phyloP scores from a whole-genome alignment of 2,797 vertebrate genomes.

The Oceanodroma leucorhoa region DNA sequence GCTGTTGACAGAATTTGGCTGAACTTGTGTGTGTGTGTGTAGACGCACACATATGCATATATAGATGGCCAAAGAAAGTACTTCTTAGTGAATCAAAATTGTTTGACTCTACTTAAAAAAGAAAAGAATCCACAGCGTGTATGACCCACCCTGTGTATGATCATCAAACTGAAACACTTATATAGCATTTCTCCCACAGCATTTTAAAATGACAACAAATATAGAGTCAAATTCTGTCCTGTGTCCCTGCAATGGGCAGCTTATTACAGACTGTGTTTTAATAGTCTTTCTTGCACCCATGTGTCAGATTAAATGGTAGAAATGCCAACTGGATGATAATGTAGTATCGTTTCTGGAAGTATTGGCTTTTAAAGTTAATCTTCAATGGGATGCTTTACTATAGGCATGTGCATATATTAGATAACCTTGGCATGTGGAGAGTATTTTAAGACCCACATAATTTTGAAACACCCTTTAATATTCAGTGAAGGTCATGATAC shows the following conservation, averaged over 20 bases:
- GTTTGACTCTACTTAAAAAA: not conserved
- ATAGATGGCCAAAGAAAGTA: not conserved
- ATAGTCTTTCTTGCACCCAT: not conserved
- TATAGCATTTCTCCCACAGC: not conserved
- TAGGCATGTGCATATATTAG: conserved; percentile 19
- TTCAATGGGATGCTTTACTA: not conserved
- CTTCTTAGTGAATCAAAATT: not conserved
- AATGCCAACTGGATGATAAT: conserved; percentile 35
- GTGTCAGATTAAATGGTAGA: conserved; percentile 23
- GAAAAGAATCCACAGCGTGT: not conserved
- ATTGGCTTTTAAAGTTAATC: conserved; percentile 44
- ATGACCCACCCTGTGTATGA: not conserved
- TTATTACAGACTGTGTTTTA: not conserved
- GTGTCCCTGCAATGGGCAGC: not conserved
- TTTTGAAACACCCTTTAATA: conserved; percentile 32
- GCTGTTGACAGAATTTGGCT: not conserved
- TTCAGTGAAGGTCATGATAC: conserved; percentile 2
- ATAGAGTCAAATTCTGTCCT: not conserved
- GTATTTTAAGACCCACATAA: conserved; percentile 37
- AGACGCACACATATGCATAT: not conserved
- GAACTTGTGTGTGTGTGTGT: not conserved
- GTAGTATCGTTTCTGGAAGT: conserved; percentile 30
- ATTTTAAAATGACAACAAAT: not conserved
- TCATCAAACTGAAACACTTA: not conserved
- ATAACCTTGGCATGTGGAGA: not conserved